Evolutionary conservation across 2,113 vertebrate genomes (phyloP).

Genomic region (Speoplatyrhinus poulsoni): DNA sequence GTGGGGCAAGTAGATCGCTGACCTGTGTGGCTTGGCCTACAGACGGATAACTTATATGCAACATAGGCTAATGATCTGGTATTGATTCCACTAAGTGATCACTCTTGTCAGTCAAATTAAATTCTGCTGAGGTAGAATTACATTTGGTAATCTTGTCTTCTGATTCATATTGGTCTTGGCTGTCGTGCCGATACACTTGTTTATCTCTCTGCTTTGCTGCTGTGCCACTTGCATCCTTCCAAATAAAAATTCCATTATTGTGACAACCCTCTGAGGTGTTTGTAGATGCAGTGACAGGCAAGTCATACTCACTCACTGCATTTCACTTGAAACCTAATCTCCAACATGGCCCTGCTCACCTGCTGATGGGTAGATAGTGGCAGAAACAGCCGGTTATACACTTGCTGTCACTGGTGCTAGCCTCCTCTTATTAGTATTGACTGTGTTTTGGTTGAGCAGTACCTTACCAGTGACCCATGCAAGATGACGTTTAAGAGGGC

Average conservation of each 20-base stretch:
- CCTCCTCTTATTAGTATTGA: slow-evolving; percentile 65
- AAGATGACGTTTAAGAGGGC: slow-evolving; percentile 41
- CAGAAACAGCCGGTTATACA: slow-evolving; percentile 52
- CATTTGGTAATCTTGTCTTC: slow-evolving; percentile 53
- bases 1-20: slow-evolving; percentile 17
- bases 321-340: slow-evolving; percentile 73
- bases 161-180: slow-evolving; percentile 54
- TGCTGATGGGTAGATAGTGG: slow-evolving; percentile 65
- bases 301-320: slow-evolving; percentile 68
- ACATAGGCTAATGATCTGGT: slow-evolving; percentile 16
- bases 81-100: slow-evolving; percentile 24
- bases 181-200: slow-evolving; percentile 55
- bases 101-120: slow-evolving; percentile 17
- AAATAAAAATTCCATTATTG: slow-evolving; percentile 72
- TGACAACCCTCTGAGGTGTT: slow-evolving; percentile 74
- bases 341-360: slow-evolving; percentile 66
- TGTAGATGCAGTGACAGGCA: slow-evolving; percentile 66
- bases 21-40: slow-evolving; percentile 16
- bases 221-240: slow-evolving; percentile 48
- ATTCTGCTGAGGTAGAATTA: slow-evolving; percentile 42
- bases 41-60: slow-evolving; percentile 23
- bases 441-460: slow-evolving; percentile 52
- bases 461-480: slow-evolving; percentile 47
- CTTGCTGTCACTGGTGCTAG: slow-evolving; percentile 55
- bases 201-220: slow-evolving; percentile 59